These are phyloP conservation scores for Calliopsis andreniformis DNA, from an alignment of 1,140 invertebrate genomes.

Conservation along the genomic window DNA sequence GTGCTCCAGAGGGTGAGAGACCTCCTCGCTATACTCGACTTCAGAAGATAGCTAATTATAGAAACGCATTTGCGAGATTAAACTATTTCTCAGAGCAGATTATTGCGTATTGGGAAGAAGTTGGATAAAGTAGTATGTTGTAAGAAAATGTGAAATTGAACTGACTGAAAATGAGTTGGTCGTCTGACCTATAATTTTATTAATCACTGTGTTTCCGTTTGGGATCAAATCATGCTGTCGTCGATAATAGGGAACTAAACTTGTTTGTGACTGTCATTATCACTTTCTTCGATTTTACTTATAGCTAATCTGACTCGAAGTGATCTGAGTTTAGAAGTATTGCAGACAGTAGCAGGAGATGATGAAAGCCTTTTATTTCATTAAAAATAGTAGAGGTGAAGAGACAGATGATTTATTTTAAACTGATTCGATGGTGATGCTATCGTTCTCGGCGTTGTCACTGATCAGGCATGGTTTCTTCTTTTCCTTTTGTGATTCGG, in stretches of 20 bases:
- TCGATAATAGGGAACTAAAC: too few relatives aligned
- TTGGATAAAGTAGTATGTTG: too few relatives aligned
- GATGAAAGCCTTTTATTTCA: background rate
- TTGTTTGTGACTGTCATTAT: too few relatives aligned
- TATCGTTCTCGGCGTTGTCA: slow-evolving; percentile 52
- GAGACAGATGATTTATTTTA: background rate
- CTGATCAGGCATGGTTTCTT: slow-evolving; percentile 20
- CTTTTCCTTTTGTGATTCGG: slow-evolving; percentile 48
- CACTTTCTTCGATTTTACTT: too few relatives aligned
- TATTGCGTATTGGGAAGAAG: too few relatives aligned
- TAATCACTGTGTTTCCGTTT: too few relatives aligned
- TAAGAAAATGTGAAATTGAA: too few relatives aligned
- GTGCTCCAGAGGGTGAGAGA: slow-evolving; percentile 23
- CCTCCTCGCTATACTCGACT: background rate
- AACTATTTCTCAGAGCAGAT: background rate
- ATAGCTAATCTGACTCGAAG: too few relatives aligned
- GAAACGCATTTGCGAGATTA: background rate
- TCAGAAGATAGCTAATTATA: slow-evolving; percentile 21
- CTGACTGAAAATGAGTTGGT: too few relatives aligned
- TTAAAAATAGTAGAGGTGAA: background rate
- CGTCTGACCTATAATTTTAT: too few relatives aligned
- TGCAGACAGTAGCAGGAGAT: background rate
- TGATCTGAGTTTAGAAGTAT: too few relatives aligned
- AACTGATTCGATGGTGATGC: slow-evolving; percentile 64
- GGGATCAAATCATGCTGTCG: too few relatives aligned